Base-by-base conservation (phyloP, 2,113 vertebrate species). In the Takifugu flavidus region DNA sequence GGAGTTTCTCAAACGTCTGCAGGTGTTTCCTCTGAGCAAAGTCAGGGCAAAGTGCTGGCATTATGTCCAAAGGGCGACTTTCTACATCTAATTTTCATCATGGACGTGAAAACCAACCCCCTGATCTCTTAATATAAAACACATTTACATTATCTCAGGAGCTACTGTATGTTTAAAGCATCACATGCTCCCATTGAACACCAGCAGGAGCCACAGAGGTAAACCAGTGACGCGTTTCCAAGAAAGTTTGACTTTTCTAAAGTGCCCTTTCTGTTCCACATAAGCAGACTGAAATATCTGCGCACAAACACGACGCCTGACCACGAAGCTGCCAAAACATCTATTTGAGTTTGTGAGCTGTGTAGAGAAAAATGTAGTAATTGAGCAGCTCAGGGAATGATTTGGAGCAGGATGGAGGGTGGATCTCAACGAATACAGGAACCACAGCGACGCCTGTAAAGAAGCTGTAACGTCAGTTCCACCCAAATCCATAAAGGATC, bases 1-100 rank as follows among this genome's bases (percentile, higher is more conserved):
- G 0, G 31, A 52, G 65, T 44, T 11, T 39, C 34, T 11, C 34
- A 3, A 31, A 6, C 29, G 5, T 5, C 29, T 31, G 75, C 86
- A 89, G 88, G 86, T 89, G 86, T 87, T 86, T 87, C 85, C 82
- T 84, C 56, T 77, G 76, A 78, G 75, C 51, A 49, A 46, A 65
- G 53, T 61, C 57, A 64, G 67, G 64, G 46, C 70, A 62, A 61
- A 73, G 78, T 15, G 54, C 68, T 70, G 77, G 62, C 61, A 63
- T 65, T 61, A 46, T 67, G 75, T 63, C 72, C 70, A 62, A 46
- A 72, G 44, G 70, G 70, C 59, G 68, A 76, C 68, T 71, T 70
- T 82, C 57, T 70, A 27, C 77, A 73, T 49, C 47, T 20, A n/a
- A 10, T 49, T 49, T 8, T 25, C n/a, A 74, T 74, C 70, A 53